These are phyloP conservation scores for Plutella xylostella DNA, from an alignment of 2,888 invertebrate genomes.

Conservation along the genomic window DNA sequence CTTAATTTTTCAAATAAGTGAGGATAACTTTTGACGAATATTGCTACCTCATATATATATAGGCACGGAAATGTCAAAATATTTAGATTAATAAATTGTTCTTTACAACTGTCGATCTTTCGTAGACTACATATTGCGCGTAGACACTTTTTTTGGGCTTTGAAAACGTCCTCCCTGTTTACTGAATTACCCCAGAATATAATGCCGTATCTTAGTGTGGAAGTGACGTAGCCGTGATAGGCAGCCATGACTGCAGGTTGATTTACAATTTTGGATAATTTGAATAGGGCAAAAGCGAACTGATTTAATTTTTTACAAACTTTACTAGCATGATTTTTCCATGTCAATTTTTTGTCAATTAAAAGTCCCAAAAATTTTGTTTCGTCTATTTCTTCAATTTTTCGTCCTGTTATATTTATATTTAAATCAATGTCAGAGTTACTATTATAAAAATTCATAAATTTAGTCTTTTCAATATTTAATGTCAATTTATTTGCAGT, in stretches of 20 bases:
- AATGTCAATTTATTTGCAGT: too few relatives aligned
- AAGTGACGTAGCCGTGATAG: slow-evolving; percentile 5
- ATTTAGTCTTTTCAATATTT: not conserved
- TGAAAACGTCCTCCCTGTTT: not conserved
- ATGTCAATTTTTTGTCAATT: slow-evolving; percentile 2
- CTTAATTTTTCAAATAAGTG: too few relatives aligned
- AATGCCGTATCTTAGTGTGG: slow-evolving; percentile 7
- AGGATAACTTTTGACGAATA: not conserved
- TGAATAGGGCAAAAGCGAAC: slow-evolving; percentile 1
- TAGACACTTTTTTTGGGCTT: slow-evolving; percentile 1
- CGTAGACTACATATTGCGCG: slow-evolving; percentile 2
- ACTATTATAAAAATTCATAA: not conserved
- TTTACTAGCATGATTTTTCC: not conserved
- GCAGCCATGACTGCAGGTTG: not conserved
- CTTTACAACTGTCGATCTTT: not conserved
- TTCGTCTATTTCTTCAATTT: not conserved
- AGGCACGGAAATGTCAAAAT: not conserved
- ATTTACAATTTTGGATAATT: slow-evolving; percentile 3
- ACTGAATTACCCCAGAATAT: slow-evolving; percentile 4
- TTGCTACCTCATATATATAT: slow-evolving; percentile 18
- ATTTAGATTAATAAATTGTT: not conserved
- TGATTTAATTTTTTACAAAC: slow-evolving; percentile 1
- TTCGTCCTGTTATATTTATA: not conserved
- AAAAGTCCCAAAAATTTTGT: slow-evolving; percentile 1
- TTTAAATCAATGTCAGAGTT: not conserved